Evolutionary conservation across 2,888 invertebrate species (phyloP).

Genomic region (Anarsia innoxiella): DNA sequence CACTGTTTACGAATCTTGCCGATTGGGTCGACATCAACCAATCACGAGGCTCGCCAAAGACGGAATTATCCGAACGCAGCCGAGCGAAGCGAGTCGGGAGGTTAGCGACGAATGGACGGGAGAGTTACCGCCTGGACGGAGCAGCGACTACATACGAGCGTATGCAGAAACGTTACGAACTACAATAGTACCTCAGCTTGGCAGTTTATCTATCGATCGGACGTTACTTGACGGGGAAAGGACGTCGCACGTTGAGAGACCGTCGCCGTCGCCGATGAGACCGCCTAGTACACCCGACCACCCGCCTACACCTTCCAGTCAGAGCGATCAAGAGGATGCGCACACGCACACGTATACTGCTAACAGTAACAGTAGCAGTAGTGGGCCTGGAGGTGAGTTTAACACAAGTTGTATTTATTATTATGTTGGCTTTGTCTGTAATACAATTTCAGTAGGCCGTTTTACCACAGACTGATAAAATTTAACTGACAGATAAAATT

Average conservation of each 20-base stretch:
- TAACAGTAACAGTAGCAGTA: constrained; percentile 1
- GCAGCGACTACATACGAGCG: constrained; percentile 88
- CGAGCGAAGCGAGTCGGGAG: constrained; percentile 23
- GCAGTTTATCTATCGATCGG: too few species aligned
- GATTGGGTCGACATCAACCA: constrained; percentile 94
- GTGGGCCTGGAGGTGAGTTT: constrained; percentile 3
- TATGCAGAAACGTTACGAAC: constrained; percentile 79
- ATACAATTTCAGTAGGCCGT: too few species aligned
- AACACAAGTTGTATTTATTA: too few species aligned
- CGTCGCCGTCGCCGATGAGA: constrained; percentile 31
- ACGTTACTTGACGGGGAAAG: constrained; percentile 55
- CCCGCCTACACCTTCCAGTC: constrained; percentile 30
- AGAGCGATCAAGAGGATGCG: constrained; percentile 26
- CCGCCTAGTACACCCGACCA: constrained; percentile 39
- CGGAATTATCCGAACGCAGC: constrained; percentile 87
- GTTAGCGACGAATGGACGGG: constrained; percentile 94
- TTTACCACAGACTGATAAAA: too few species aligned
- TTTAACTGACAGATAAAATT: too few species aligned
- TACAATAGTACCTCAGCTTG: constrained; percentile 51
- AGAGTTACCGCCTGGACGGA: constrained; percentile 84
- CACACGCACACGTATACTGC: constrained; percentile 2
- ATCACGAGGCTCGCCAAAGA: constrained; percentile 88
- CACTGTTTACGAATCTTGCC: constrained; percentile 94
- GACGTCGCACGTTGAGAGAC: constrained; percentile 25
- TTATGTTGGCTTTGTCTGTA: too few species aligned